Percentiles rank a stretch among this genome's conserved stretches.
These are phyloP conservation scores for Enchytraeus crypticus DNA, from an alignment of 2,888 invertebrate species.

Conservation along the genomic window DNA sequence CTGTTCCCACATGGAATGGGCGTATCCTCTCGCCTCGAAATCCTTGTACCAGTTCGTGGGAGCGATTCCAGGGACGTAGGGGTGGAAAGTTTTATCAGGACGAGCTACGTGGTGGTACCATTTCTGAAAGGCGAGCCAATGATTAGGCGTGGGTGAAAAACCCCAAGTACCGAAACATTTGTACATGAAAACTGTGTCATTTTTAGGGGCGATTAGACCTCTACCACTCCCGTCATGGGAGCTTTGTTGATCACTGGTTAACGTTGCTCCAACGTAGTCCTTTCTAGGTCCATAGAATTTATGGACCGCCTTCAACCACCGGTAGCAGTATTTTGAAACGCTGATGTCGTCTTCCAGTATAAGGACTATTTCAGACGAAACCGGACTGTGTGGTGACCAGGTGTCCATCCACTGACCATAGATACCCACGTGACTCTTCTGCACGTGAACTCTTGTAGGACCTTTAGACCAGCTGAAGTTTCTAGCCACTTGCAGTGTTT, in stretches of 20 bases:
- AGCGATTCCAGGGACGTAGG: conserved; percentile 6
- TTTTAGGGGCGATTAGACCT: not conserved
- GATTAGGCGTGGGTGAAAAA: not conserved
- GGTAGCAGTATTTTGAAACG: conserved; percentile 12
- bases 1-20: conserved; percentile 20
- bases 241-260: conserved; percentile 17
- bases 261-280: conserved; percentile 9
- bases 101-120: not conserved
- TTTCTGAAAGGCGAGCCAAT: not conserved
- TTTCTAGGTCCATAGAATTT: not conserved
- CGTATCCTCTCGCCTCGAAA: not conserved
- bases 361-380: conserved; percentile 11
- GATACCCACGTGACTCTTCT: conserved; percentile 16
- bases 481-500: conserved; percentile 4
- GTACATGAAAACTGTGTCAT: not conserved
- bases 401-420: conserved; percentile 22
- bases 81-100: conserved; percentile 4
- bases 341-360: conserved; percentile 22
- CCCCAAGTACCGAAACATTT: not conserved
- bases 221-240: not conserved
- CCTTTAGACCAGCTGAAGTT: conserved; percentile 12
- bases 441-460: conserved; percentile 13
- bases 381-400: conserved; percentile 9
- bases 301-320: conserved; percentile 12
- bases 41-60: conserved; percentile 13